These are phyloP conservation scores for Caenorhabditis becei DNA, from an alignment of 2,888 invertebrate genomes.

Conservation along the genomic window DNA sequence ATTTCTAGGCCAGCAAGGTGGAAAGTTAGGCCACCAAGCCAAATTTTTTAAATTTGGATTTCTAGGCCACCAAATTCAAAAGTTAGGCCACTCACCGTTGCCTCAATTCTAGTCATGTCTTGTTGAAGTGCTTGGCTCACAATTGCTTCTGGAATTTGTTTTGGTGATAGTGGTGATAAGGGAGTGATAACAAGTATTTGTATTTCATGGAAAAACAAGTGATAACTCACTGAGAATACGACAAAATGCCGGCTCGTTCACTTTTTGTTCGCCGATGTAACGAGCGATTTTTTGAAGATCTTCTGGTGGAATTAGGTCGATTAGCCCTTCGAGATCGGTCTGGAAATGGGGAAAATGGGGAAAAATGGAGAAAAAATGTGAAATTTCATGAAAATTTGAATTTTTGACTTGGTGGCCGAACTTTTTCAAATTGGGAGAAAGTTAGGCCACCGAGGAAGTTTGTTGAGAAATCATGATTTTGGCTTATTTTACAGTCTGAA, in stretches of 20 bases:
- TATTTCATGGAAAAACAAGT: not conserved
- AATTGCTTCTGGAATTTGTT: conserved; percentile 50
- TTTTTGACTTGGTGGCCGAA: not conserved
- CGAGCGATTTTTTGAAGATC: conserved; percentile 42
- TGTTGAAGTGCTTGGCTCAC: conserved; percentile 53
- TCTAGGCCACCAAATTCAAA: too few species aligned
- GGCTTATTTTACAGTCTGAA: too few species aligned
- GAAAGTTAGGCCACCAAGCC: conserved; percentile 5
- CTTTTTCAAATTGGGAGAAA: too few species aligned
- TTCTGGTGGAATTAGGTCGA: conserved; percentile 47
- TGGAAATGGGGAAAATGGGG: conserved; percentile 19
- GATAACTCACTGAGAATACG: conserved; percentile 50
- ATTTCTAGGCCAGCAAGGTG: not conserved
- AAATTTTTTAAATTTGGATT: too few species aligned
- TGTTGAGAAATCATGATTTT: too few species aligned
- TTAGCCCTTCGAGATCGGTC: conserved; percentile 33
- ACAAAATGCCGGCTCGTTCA: conserved; percentile 59
- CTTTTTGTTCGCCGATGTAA: conserved; percentile 52
- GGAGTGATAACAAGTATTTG: not conserved
- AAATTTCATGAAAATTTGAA: not conserved
- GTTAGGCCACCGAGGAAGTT: too few species aligned
- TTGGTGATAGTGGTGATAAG: not conserved
- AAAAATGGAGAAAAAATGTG: not conserved
- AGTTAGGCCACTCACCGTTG: conserved; percentile 10
- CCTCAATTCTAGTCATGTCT: conserved; percentile 18